phyloP scores from a whole-genome alignment of 2,113 vertebrate genomes.

The Erinaceus europaeus region DNA sequence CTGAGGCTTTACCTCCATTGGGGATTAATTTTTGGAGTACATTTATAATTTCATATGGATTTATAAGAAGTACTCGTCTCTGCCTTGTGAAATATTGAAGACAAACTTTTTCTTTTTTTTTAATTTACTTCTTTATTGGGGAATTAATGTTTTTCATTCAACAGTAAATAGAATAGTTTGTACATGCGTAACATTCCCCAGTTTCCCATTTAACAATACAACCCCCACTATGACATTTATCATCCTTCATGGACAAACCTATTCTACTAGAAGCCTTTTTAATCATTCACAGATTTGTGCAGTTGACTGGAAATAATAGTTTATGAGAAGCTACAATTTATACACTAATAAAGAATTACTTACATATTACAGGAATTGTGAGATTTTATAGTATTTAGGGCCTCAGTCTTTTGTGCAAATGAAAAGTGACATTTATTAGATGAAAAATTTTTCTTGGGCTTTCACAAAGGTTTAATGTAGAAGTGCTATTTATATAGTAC shows the following conservation, averaged over 20 bases:
- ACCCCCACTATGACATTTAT: no score
- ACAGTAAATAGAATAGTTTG: no score
- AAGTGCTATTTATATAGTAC: conserved; percentile 15
- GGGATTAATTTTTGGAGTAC: not conserved
- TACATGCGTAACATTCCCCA: no score
- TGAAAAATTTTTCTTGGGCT: conserved; percentile 8
- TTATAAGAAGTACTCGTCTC: not conserved
- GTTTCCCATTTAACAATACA: no score
- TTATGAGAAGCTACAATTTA: not conserved
- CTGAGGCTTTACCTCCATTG: not conserved
- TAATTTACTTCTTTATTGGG: no score
- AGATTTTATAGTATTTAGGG: not conserved
- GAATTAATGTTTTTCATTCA: no score
- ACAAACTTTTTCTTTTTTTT: conserved; percentile 34
- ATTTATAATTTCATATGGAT: not conserved
- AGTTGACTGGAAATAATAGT: not conserved
- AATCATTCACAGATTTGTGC: not conserved
- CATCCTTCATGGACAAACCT: no score
- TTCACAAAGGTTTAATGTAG: conserved; percentile 5
- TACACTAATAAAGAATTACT: not conserved
- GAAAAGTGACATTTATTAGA: conserved; percentile 29
- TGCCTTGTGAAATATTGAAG: conserved; percentile 2
- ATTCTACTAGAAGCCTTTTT: not conserved
- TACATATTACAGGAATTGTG: not conserved
- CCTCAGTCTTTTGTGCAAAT: conserved; percentile 16